Percentiles rank a stretch among this genome's conserved stretches.
Evolutionary conservation across 1,140 invertebrate species (phyloP).

Genomic region (Neodiprion fabricii): DNA sequence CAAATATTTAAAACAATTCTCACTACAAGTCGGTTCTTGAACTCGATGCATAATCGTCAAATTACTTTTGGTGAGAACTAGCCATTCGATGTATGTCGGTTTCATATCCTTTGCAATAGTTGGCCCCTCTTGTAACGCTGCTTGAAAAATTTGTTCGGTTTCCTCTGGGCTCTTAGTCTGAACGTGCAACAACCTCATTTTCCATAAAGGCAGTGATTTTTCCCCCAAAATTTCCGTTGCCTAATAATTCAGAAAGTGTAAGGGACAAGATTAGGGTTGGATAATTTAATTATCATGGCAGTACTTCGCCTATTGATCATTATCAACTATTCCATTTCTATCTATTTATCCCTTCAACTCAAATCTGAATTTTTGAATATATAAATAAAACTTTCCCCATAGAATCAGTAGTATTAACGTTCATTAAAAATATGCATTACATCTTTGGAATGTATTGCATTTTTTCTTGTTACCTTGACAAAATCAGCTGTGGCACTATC

Average conservation of each 20-base stretch:
- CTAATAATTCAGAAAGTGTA: constrained; percentile 35
- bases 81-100: constrained; percentile 61
- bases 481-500: constrained; percentile 45
- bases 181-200: constrained; percentile 55
- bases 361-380: constrained; percentile 1
- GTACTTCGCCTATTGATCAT: too few relatives aligned
- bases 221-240: constrained; percentile 50
- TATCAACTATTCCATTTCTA: too few relatives aligned
- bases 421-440: not conserved
- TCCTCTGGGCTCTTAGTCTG: constrained; percentile 54
- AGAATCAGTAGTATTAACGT: not conserved
- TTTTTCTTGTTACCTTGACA: constrained; percentile 38
- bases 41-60: not conserved
- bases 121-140: constrained; percentile 48
- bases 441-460: constrained; percentile 12
- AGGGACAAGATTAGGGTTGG: not conserved
- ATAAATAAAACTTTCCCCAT: not conserved
- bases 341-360: too few relatives aligned
- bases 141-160: constrained; percentile 57
- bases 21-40: not conserved
- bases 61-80: constrained; percentile 54
- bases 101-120: constrained; percentile 56
- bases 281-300: too few relatives aligned
- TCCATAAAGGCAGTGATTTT: constrained; percentile 59
- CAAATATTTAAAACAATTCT: constrained; percentile 8